A percentile compares a stretch with the other conserved stretches of the same genome.
phyloP scores from a whole-genome alignment of 2,888 invertebrate genomes.

The Sceliomorpha sp. region DNA sequence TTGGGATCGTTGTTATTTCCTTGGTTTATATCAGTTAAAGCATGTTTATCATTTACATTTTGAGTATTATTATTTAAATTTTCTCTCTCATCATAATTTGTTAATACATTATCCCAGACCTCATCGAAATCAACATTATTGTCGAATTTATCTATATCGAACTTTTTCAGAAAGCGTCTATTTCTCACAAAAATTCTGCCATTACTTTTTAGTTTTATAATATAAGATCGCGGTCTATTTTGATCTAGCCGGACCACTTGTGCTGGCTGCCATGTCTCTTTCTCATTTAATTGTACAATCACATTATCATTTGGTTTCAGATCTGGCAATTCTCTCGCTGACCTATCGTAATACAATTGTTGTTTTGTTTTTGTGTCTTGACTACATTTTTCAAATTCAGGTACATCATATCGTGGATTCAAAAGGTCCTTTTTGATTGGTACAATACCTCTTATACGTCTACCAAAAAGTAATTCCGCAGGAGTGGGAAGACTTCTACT shows the following conservation, averaged over 20 bases:
- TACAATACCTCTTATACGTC: slow-evolving; percentile 26
- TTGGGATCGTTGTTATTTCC: neutral
- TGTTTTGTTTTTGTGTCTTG: too few species aligned
- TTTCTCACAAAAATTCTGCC: slow-evolving; percentile 7
- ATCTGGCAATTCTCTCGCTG: slow-evolving; percentile 15
- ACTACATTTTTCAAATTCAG: too few species aligned
- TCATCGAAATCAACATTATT: slow-evolving; percentile 5
- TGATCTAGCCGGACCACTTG: slow-evolving; percentile 3
- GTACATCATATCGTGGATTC: too few species aligned
- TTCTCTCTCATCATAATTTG: slow-evolving; percentile 6
- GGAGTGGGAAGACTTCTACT: slow-evolving; percentile 24
- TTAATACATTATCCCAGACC: slow-evolving; percentile 6
- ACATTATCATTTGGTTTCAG: slow-evolving; percentile 30
- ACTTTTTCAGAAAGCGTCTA: slow-evolving; percentile 7
- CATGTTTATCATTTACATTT: neutral
- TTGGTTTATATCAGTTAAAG: neutral
- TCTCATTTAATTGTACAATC: slow-evolving; percentile 14
- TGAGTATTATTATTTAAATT: slow-evolving; percentile 1
- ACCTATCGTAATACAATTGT: slow-evolving; percentile 33
- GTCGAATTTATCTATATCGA: neutral
- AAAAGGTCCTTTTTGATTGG: slow-evolving; percentile 15
- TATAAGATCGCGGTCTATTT: slow-evolving; percentile 5
- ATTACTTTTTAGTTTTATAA: slow-evolving; percentile 6
- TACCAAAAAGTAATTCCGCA: slow-evolving; percentile 27
- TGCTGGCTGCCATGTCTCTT: slow-evolving; percentile 19